Evolutionary conservation across 2,888 invertebrate species (phyloP), one percentile per base, ranked within the genome.

Genomic region (Acanthosepion lycidas): DNA sequence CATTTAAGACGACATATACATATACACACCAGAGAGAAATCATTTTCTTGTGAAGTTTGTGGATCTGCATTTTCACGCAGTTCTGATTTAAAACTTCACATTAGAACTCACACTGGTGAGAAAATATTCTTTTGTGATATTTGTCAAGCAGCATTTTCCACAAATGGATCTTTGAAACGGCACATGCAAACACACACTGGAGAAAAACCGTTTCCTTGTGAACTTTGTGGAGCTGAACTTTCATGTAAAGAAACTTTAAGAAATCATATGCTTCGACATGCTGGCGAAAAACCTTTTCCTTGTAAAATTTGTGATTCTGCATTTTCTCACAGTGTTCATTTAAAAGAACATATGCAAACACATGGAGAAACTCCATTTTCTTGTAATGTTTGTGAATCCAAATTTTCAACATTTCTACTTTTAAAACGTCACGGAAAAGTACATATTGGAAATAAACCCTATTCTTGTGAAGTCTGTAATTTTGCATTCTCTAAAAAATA

Each of bases 51-150:
- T 59, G 55, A 59, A 59, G 55, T 59, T 59, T 59, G 55, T 59
- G 55, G 55, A 59, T 59, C 55, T 59, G 55, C 55, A 18, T 59
- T 59, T 59, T 59, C 55, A 59, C 55, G 55, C 55, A 59, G 55
- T 59, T 59, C 55, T 59, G 55, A 59, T 59, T 23, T 59, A 59
- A 59, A 59, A 59, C 55, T 59, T 23, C 55, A 59, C 23, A 20
- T 59, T 5, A 59, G 55, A 6, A 59, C 55, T 59, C 55, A 59
- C 55, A 59, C 55, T 23, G 55, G 55, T 3, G 55, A 59, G 91
- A n/a, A 91, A 91, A 33, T 91, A 42, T 91, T 91, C 91, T 48
- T 42, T 48, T 91, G 91, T 91, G 91, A 91, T 42, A 23, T 91
- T 42, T 91, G 91, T 48, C 33, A 33, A 23, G 23, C 33, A 91